Conservation (phyloP, 2,113 vertebrate species). For the Callipepla californica region DNA sequence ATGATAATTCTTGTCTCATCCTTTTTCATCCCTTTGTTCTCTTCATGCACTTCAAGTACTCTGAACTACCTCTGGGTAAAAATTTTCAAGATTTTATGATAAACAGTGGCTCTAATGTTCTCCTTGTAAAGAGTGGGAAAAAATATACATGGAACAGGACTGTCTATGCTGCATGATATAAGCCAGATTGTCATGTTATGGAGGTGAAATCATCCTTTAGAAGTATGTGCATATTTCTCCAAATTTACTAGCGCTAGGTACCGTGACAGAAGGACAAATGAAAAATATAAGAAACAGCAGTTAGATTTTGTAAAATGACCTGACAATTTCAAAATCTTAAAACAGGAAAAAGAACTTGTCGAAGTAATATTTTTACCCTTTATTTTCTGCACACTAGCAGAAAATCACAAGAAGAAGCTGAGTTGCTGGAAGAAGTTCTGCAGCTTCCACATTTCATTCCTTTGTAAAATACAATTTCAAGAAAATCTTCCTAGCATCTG, state of each 20-base stretch:
- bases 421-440: not conserved
- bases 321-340: not conserved
- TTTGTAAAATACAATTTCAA: not conserved
- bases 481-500: not conserved
- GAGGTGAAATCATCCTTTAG: not conserved
- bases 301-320: not conserved
- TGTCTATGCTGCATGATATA: not conserved
- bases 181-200: not conserved
- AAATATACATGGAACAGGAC: not conserved
- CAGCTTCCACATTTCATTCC: rapidly evolving
- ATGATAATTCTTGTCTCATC: not conserved
- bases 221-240: not conserved
- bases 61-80: not conserved
- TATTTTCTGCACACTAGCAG: not conserved
- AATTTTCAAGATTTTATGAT: not conserved
- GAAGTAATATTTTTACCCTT: not conserved
- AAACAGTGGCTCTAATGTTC: not conserved
- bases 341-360: not conserved
- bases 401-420: not conserved
- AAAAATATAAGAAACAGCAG: not conserved
- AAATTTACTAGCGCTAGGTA: not conserved
- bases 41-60: not conserved
- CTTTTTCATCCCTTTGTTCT: not conserved
- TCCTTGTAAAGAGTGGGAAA: not conserved
- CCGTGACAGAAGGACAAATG: not conserved